Evolutionary conservation across 2,888 invertebrate species (phyloP).

Genomic region (Tortricodes alternella): DNA sequence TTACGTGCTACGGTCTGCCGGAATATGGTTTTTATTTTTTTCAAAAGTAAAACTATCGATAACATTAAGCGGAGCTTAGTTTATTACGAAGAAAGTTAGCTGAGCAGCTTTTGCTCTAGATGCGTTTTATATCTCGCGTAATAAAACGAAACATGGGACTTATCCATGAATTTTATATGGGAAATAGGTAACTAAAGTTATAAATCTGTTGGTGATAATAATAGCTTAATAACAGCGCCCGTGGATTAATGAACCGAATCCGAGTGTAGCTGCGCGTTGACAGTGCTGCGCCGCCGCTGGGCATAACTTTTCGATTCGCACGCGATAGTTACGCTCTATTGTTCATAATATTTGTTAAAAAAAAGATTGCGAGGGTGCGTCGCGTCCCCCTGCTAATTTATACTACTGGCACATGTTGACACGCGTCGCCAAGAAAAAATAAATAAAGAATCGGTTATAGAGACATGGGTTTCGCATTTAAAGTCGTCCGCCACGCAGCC

Average conservation of each 20-base stretch:
- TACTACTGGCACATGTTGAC: constrained; percentile 79
- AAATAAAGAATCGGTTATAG: constrained; percentile 66
- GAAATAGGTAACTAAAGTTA: constrained; percentile 1
- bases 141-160: not conserved
- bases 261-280: constrained; percentile 37
- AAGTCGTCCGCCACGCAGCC: constrained; percentile 55
- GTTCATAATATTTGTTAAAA: constrained; percentile 77
- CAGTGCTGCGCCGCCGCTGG: constrained; percentile 52
- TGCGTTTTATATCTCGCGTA: not conserved
- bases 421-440: constrained; percentile 72
- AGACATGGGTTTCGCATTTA: constrained; percentile 75
- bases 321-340: constrained; percentile 76
- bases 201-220: constrained; percentile 13
- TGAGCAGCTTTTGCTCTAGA: not conserved
- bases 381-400: constrained; percentile 78
- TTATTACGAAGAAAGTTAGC: not conserved
- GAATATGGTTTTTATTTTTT: constrained; percentile 34
- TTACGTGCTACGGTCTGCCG: constrained; percentile 29
- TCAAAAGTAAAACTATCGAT: constrained; percentile 14
- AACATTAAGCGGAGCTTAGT: not conserved
- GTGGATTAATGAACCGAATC: constrained; percentile 41
- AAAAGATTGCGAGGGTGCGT: constrained; percentile 74
- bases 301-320: constrained; percentile 75
- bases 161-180: not conserved
- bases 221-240: constrained; percentile 9